phyloP scores from a whole-genome alignment of 2,113 vertebrate species.

The Xenopus borealis region DNA sequence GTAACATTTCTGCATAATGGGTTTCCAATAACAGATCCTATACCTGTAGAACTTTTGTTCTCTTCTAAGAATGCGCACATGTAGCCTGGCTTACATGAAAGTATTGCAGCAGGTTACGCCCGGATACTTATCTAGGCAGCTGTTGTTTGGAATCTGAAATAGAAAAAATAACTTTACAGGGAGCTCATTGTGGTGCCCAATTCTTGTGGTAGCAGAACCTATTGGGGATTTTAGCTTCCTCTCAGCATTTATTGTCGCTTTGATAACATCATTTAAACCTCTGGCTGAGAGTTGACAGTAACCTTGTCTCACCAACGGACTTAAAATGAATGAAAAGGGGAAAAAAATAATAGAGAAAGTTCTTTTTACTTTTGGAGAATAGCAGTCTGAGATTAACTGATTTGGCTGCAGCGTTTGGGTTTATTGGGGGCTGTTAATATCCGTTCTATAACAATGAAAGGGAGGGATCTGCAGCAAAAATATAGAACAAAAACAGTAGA shows the following conservation, averaged over 20 bases:
- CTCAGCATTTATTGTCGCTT: not conserved
- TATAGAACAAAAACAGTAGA: no score
- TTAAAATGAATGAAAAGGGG: not conserved
- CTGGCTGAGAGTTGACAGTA: not conserved
- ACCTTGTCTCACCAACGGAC: conserved; percentile 6
- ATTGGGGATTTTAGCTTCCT: not conserved
- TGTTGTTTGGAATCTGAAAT: no score
- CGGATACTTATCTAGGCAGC: no score
- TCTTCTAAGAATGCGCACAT: no score
- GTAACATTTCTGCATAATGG: no score
- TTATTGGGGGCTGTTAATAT: not conserved
- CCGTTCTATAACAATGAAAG: not conserved
- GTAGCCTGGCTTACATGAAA: no score
- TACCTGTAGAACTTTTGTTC: no score
- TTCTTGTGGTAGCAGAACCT: not conserved
- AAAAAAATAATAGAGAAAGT: not conserved
- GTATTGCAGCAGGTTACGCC: no score
- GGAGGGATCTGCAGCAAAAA: no score
- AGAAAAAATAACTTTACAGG: no score
- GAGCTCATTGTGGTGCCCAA: no score
- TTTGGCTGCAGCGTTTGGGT: not conserved
- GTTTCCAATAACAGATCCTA: no score
- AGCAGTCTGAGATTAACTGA: not conserved
- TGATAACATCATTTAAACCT: conserved; percentile 19
- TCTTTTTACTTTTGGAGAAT: conserved; percentile 1